Conservation (phyloP, 2,797 vertebrate genomes). For the Onychomys arenicola region DNA sequence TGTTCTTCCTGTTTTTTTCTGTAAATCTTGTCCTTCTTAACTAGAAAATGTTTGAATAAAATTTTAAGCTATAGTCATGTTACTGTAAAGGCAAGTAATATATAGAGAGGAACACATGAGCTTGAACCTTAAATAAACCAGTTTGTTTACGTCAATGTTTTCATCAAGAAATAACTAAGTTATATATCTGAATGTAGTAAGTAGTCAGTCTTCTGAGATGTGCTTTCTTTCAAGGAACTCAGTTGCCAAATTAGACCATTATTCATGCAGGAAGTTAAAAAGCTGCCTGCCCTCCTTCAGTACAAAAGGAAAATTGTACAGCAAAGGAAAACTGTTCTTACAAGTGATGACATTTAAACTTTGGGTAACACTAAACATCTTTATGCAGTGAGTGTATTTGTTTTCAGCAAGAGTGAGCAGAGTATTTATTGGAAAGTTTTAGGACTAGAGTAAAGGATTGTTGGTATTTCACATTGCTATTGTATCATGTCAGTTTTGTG, state of each 20-base stretch:
- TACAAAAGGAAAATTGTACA: constrained; percentile 50
- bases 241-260: neutral
- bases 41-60: constrained; percentile 55
- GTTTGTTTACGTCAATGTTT: constrained; percentile 50
- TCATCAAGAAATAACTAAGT: neutral
- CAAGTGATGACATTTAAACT: constrained; percentile 51
- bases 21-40: constrained; percentile 31
- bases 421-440: constrained; percentile 36
- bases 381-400: constrained; percentile 22
- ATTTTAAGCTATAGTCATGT: constrained; percentile 15
- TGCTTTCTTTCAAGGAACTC: constrained; percentile 21
- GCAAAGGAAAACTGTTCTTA: constrained; percentile 53
- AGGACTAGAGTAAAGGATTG: constrained; percentile 11
- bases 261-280: constrained; percentile 34
- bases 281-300: neutral
- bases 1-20: constrained; percentile 18
- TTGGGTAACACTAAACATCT: constrained; percentile 45
- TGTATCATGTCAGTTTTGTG: constrained; percentile 46
- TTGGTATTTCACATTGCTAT: constrained; percentile 39
- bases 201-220: neutral
- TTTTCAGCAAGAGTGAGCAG: constrained; percentile 15
- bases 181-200: constrained; percentile 42
- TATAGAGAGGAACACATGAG: constrained; percentile 7
- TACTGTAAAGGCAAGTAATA: constrained; percentile 53
- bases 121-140: constrained; percentile 29